Base-by-base conservation (phyloP, 2,888 invertebrate species). In the Clanis bilineata region DNA sequence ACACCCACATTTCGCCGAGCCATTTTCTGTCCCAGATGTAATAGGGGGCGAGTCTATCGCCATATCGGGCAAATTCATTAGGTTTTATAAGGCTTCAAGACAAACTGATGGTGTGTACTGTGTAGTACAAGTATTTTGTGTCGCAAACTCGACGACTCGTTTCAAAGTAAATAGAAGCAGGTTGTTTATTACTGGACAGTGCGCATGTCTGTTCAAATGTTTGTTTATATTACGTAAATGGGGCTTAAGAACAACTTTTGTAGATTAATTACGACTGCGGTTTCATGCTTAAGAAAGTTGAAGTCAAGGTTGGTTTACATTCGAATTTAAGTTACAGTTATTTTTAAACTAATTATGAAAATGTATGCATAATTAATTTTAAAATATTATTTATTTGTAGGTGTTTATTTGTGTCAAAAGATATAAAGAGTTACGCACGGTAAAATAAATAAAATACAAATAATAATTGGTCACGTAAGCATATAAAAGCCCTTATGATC, bases 191-290 rank as follows among this genome's bases (percentile, higher is more conserved):
- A 45, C 23, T 45, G 32, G 3, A 18, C 9, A 32, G 5, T 36
- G 36, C 10, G 9, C 51, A 51, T 32, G 32, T 51, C 10, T 18
- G 28, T 1, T 28, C 18, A 32, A 41, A 2, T 32, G 32, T 51
- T 51, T 32, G 28, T 51, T 51, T 51, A 32, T 18, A 51, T 51
- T 51, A 51, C 18, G 32, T 32, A 51, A 51, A 32, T 18, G 9
- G 12, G 18, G 32, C 3, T 51, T 51, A 51, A 32, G 18, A 15
- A 28, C 32, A 18, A 28, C 28, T 51, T 47, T 47, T 18, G 21
- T 44, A 28, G 15, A 7, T 25, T 9, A 47, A 47, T 3, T 47
- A 22, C 3, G 15, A 47, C n/a, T 25, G 23, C 45, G 23, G 23
- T 28, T 15, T n/a, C 45, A 7, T 45, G 18, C 21, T 47, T 15